A percentile compares a stretch with the other conserved stretches of the same genome.
phyloP scores from a whole-genome alignment of 2,113 vertebrate species.

The Pachycephala philippinensis region DNA sequence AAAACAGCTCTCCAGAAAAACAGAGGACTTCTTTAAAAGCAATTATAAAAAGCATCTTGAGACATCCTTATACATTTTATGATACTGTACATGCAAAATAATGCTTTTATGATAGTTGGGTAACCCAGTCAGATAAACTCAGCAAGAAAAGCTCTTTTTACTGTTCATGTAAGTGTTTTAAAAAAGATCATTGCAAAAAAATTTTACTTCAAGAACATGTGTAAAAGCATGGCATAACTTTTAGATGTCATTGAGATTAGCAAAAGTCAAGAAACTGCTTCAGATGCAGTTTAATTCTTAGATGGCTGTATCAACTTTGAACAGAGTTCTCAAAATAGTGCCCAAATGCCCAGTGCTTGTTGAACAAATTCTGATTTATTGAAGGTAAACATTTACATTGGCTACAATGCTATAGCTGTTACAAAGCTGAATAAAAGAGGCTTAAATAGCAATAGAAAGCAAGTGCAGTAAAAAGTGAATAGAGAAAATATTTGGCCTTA shows the following conservation, averaged over 20 bases:
- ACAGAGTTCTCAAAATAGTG: conserved; percentile 60
- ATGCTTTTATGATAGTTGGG: background rate
- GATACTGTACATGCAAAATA: background rate
- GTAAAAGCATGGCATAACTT: background rate
- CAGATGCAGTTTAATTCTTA: conserved; percentile 13
- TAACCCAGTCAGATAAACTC: background rate
- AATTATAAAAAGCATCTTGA: conserved; percentile 10
- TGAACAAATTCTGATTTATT: conserved; percentile 87
- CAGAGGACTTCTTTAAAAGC: background rate
- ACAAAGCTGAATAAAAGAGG: conserved; percentile 84
- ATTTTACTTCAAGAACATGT: background rate
- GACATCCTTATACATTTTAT: background rate
- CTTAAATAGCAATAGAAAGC: conserved; percentile 82
- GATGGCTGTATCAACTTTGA: background rate
- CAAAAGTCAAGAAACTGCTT: conserved; percentile 26
- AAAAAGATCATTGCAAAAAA: background rate
- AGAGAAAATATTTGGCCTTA: conserved; percentile 90
- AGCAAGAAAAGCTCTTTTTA: background rate
- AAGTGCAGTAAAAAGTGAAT: conserved; percentile 85
- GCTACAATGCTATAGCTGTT: conserved; percentile 82
- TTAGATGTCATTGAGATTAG: conserved; percentile 13
- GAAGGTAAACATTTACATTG: conserved; percentile 88
- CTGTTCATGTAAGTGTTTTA: background rate
- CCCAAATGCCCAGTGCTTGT: conserved; percentile 68
- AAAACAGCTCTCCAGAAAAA: background rate